These are phyloP conservation scores for Luscinia megarhynchos DNA, from an alignment of 2,797 vertebrate species.

Conservation along the genomic window DNA sequence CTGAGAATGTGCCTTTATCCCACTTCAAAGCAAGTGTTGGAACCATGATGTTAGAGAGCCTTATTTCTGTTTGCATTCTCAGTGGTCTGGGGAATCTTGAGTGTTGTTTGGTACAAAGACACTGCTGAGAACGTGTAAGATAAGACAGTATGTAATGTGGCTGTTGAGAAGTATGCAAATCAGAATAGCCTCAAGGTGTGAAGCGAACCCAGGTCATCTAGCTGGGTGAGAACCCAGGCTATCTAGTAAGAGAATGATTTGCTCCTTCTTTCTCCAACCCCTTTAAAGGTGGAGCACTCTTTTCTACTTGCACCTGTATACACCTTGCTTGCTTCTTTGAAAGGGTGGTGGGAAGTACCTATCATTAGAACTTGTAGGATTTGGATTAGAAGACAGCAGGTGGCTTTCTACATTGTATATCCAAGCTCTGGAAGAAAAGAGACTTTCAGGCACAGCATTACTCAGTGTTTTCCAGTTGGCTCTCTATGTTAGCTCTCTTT, in stretches of 20 bases:
- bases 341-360: background rate
- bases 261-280: background rate
- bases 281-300: background rate
- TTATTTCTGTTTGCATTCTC: background rate
- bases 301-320: background rate
- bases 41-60: background rate
- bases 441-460: background rate
- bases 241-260: background rate
- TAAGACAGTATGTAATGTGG: background rate
- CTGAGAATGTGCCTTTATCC: background rate
- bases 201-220: background rate
- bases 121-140: background rate
- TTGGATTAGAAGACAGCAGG: background rate
- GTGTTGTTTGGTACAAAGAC: background rate
- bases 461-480: background rate
- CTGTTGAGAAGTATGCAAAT: background rate
- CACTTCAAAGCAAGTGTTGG: background rate
- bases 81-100: background rate
- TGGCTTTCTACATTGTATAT: background rate
- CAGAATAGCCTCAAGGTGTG: background rate
- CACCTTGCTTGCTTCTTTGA: background rate
- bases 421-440: background rate
- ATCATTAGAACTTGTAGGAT: background rate
- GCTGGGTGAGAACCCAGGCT: background rate
- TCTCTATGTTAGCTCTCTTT: background rate